Conservation (phyloP, 2,797 vertebrate genomes). For the Potorous gilbertii region DNA sequence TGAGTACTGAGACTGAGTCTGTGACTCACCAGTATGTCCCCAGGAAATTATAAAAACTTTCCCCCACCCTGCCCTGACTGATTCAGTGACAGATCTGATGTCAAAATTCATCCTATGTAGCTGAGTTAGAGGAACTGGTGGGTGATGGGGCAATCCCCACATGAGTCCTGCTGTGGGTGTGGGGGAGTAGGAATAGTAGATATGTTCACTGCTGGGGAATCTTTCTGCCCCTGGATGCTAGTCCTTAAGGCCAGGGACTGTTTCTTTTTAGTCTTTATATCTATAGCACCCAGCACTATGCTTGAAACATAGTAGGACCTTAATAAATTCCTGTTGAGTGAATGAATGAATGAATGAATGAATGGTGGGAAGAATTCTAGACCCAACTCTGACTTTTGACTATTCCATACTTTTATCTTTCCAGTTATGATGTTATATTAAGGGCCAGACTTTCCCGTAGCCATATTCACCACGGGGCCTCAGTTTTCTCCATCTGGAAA, state of each 20-base stretch:
- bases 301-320: background rate
- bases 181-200: background rate
- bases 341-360: background rate
- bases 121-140: conserved; percentile 41
- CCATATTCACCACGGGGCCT: background rate
- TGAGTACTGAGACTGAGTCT: background rate
- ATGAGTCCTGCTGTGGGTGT: conserved; percentile 17
- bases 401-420: background rate
- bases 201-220: background rate
- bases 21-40: background rate
- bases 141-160: background rate
- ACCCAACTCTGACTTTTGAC: background rate
- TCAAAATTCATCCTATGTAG: conserved; percentile 1
- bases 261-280: background rate
- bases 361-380: background rate
- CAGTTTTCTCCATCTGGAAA: background rate
- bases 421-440: background rate
- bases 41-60: background rate
- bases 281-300: background rate
- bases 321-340: background rate
- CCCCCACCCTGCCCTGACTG: background rate
- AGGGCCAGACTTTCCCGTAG: background rate
- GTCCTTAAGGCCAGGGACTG: background rate
- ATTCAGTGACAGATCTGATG: background rate
- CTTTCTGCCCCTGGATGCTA: background rate